These are phyloP conservation scores for Chelon auratus DNA, from an alignment of 2,797 vertebrate genomes.

Conservation along the genomic window DNA sequence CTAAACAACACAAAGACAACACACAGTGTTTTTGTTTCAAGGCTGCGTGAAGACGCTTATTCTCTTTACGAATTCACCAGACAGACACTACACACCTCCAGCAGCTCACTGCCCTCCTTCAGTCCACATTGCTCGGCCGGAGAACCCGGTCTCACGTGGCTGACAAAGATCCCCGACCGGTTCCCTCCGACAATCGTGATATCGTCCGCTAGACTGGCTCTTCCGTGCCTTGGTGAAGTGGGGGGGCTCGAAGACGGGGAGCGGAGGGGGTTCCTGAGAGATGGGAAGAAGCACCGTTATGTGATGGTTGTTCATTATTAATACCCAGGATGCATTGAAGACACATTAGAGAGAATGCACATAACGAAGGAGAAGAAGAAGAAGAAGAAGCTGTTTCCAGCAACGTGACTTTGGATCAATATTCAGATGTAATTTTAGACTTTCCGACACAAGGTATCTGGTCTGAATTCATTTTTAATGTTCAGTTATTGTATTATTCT, in stretches of 20 bases:
- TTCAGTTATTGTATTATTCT: too few relatives aligned
- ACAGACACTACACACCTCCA: conserved; percentile 76
- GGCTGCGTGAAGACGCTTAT: too few relatives aligned
- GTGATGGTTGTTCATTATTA: background rate
- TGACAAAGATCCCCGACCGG: conserved; percentile 88
- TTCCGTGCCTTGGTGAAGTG: conserved; percentile 68
- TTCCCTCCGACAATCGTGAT: conserved; percentile 89
- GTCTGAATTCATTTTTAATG: too few relatives aligned
- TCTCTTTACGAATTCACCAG: background rate
- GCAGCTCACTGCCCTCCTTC: conserved; percentile 82
- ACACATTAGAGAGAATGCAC: too few relatives aligned
- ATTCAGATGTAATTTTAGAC: too few relatives aligned
- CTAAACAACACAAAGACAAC: conserved; percentile 68
- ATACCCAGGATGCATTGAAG: too few relatives aligned
- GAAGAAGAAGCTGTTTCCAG: too few relatives aligned
- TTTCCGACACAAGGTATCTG: too few relatives aligned
- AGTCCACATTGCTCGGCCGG: conserved; percentile 82
- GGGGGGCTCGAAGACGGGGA: conserved; percentile 70
- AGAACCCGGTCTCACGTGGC: conserved; percentile 83
- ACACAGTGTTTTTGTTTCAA: too few relatives aligned
- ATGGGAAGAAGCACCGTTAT: background rate
- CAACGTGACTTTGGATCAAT: too few relatives aligned
- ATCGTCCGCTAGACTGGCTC: conserved; percentile 81
- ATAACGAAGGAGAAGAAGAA: too few relatives aligned
- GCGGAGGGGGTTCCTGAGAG: conserved; percentile 53